These are phyloP conservation scores for Spinus olivaceus DNA, from an alignment of 2,797 vertebrate species.

Conservation along the genomic window DNA sequence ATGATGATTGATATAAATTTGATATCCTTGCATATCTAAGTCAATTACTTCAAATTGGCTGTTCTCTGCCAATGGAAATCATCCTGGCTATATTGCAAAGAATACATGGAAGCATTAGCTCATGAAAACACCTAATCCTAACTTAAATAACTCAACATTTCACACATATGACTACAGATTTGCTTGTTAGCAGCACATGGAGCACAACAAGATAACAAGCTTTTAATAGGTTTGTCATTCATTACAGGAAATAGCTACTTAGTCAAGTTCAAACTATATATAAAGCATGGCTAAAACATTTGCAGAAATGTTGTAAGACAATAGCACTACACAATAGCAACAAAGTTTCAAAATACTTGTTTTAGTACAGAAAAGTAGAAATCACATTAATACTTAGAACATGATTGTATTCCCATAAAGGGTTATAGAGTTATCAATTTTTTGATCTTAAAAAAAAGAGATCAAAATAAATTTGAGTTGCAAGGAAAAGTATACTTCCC, in stretches of 20 bases:
- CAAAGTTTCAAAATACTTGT: neutral
- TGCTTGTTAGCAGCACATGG: neutral
- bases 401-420: neutral
- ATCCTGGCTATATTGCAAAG: neutral
- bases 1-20: neutral
- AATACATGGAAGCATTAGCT: neutral
- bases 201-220: neutral
- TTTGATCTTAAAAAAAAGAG: neutral
- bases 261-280: neutral
- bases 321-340: neutral
- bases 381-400: neutral
- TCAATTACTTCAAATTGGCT: neutral
- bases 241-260: constrained; percentile 6
- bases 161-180: neutral
- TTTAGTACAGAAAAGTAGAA: neutral
- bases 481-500: neutral
- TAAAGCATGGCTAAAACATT: neutral
- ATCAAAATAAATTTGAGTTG: neutral
- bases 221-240: constrained; percentile 9
- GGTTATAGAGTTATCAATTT: neutral
- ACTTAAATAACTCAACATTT: neutral
- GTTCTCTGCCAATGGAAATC: neutral
- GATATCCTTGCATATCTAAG: neutral
- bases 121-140: neutral
- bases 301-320: neutral